phyloP scores from a whole-genome alignment of 2,888 invertebrate species.

The Ptilodon capucinus region DNA sequence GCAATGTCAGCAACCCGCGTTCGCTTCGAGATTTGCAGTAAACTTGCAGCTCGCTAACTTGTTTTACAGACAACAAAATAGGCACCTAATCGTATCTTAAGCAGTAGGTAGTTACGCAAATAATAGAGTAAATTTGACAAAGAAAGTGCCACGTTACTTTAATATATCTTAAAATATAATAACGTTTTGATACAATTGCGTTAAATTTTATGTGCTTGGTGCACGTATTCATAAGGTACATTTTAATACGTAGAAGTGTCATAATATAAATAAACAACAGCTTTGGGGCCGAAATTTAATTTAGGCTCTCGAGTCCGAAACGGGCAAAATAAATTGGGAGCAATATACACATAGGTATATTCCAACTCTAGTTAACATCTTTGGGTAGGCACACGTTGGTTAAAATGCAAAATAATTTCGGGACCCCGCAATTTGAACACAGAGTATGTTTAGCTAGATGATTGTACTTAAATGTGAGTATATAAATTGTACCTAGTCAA shows the following conservation, averaged over 20 bases:
- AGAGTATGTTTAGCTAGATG: not conserved
- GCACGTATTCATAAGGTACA: conserved; percentile 15
- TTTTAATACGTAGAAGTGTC: conserved; percentile 30
- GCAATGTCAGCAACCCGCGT: conserved; percentile 60
- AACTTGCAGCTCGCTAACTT: not conserved
- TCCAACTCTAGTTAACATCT: conserved; percentile 30
- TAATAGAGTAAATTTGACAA: conserved; percentile 25
- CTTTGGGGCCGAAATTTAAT: conserved; percentile 37
- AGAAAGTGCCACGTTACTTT: conserved; percentile 12
- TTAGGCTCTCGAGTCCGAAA: conserved; percentile 35
- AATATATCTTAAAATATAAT: conserved; percentile 11
- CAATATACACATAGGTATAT: conserved; percentile 28
- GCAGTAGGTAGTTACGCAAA: conserved; percentile 21
- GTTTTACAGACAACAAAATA: not conserved
- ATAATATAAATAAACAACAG: conserved; percentile 38
- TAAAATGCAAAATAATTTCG: conserved; percentile 20
- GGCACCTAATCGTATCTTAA: conserved; percentile 8
- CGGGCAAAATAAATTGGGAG: conserved; percentile 37
- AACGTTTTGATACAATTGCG: conserved; percentile 29
- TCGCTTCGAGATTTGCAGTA: conserved; percentile 9
- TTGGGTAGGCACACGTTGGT: conserved; percentile 18
- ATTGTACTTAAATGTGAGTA: too few relatives aligned
- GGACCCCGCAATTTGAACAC: conserved; percentile 9
- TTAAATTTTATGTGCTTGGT: too few relatives aligned
- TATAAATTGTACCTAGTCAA: conserved; percentile 11